Percentiles rank a stretch among this genome's conserved stretches.
phyloP scores from a whole-genome alignment of 2,113 vertebrate genomes.

The Otolemur garnettii region DNA sequence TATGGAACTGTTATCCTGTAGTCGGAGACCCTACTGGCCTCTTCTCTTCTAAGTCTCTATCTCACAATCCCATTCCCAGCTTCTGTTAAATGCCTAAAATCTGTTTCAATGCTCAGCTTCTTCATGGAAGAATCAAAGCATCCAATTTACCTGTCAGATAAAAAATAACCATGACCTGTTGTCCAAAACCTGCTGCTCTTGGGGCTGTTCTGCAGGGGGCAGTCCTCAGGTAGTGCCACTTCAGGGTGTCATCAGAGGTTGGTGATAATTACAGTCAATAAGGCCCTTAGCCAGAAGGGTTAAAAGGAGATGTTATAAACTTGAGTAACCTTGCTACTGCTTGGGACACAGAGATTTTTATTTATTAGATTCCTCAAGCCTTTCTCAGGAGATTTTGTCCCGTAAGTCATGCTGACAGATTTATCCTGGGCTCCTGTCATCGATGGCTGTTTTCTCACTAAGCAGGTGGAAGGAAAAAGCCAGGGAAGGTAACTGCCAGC shows the following conservation, averaged over 20 bases:
- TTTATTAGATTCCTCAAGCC: constrained; percentile 84
- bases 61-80: constrained; percentile 36
- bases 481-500: constrained; percentile 88
- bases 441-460: constrained; percentile 86
- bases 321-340: constrained; percentile 82
- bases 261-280: constrained; percentile 86
- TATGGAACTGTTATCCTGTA: not conserved
- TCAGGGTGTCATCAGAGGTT: constrained; percentile 80
- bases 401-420: constrained; percentile 89
- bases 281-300: constrained; percentile 85
- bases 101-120: not conserved
- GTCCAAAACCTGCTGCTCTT: constrained; percentile 59
- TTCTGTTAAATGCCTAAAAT: constrained; percentile 46
- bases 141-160: not conserved
- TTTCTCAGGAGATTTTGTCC: constrained; percentile 86
- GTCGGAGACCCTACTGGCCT: constrained; percentile 21
- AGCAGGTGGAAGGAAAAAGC: constrained; percentile 88
- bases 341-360: constrained; percentile 87
- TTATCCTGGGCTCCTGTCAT: constrained; percentile 87
- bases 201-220: constrained; percentile 21
- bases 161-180: constrained; percentile 64
- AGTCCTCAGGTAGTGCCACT: constrained; percentile 63
- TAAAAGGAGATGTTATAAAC: constrained; percentile 90
- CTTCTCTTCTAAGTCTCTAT: constrained; percentile 57
- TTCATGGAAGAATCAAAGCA: constrained; percentile 66